Evolutionary conservation across 2,888 invertebrate genomes (phyloP).

Genomic region (Clitarchus hookeri): DNA sequence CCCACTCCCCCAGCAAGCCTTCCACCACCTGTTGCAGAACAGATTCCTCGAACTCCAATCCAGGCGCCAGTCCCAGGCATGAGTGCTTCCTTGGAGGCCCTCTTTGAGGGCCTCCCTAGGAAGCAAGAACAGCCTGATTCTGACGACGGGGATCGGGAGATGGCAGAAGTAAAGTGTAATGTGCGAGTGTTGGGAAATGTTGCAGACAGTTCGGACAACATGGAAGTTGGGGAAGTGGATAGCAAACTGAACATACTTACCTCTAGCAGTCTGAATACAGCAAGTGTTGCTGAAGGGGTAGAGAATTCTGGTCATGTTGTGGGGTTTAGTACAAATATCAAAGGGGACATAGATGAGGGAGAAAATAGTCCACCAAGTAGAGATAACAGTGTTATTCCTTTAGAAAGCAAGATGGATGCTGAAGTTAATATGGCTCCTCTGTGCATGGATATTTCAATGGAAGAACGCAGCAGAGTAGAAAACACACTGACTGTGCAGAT

Average conservation of each 20-base stretch:
- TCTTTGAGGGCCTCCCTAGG: neutral
- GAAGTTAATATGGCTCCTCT: neutral
- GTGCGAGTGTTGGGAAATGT: neutral
- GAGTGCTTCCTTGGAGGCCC: neutral
- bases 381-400: neutral
- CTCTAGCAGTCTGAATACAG: neutral
- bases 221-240: conserved; percentile 4
- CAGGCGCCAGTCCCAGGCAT: neutral
- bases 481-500: neutral
- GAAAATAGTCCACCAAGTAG: neutral
- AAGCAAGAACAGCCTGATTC: neutral
- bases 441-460: neutral
- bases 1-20: conserved; percentile 7
- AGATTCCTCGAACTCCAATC: neutral
- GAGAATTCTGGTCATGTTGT: neutral
- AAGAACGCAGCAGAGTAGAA: neutral
- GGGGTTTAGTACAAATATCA: neutral
- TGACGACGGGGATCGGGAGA: conserved; percentile 3
- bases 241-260: neutral
- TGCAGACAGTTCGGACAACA: neutral
- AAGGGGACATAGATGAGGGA: neutral
- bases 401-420: neutral
- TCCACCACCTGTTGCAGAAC: neutral
- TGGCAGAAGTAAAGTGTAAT: neutral
- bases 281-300: neutral